These are phyloP conservation scores for Accipiter badius DNA, from an alignment of 2,797 vertebrate species.

Conservation along the genomic window DNA sequence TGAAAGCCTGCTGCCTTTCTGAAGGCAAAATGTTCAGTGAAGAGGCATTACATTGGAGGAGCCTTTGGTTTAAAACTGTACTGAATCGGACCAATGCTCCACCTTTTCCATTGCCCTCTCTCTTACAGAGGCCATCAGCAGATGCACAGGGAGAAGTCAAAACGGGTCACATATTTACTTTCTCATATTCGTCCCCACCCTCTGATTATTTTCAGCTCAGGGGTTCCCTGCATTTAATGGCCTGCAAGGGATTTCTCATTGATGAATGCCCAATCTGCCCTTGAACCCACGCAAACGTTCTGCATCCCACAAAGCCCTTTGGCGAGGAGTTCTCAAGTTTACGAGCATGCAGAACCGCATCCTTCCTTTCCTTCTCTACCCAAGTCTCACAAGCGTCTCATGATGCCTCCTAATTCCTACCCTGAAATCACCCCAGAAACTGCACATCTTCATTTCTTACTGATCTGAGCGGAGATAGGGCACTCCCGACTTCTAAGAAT, in stretches of 20 bases:
- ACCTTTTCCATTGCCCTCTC: background rate
- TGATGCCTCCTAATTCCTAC: background rate
- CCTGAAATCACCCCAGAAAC: background rate
- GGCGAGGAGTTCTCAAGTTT: background rate
- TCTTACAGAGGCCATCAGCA: background rate
- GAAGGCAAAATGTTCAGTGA: background rate
- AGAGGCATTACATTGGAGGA: background rate
- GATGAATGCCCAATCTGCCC: background rate
- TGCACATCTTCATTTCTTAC: background rate
- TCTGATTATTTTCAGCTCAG: background rate
- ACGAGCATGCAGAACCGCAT: background rate
- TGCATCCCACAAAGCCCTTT: background rate
- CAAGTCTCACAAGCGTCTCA: background rate
- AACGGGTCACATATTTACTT: background rate
- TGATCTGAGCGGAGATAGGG: background rate
- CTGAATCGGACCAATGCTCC: background rate
- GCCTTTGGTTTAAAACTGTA: background rate
- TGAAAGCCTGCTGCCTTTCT: background rate
- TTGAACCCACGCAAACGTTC: background rate
- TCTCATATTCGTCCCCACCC: background rate
- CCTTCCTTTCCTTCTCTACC: background rate
- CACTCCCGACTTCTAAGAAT: background rate
- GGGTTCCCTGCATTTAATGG: background rate
- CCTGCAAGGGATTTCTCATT: background rate
- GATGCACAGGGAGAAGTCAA: background rate